Evolutionary conservation across 2,888 invertebrate species (phyloP).

Genomic region (Eupeodes luniger): DNA sequence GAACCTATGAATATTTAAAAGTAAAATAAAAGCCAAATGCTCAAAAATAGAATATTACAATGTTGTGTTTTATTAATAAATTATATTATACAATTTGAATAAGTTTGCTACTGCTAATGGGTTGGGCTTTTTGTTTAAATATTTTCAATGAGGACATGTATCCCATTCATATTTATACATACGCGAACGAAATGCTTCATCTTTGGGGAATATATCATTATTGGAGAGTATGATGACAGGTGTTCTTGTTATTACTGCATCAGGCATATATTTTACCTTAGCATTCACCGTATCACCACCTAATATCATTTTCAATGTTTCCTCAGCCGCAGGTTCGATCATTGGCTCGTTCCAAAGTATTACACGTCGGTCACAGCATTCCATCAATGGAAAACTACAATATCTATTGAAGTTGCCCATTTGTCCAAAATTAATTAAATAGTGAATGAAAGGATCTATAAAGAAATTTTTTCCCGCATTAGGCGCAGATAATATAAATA

Average conservation of each 20-base stretch:
- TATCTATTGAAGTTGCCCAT: conserved; percentile 2
- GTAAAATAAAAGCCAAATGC: too few species aligned
- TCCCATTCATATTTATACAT: accelerated
- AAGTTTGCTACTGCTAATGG: too few species aligned
- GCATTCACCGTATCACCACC: neutral
- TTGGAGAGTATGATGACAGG: neutral
- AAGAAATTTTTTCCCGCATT: neutral
- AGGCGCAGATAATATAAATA: too few species aligned
- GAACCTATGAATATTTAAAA: too few species aligned
- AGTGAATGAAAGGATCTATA: neutral
- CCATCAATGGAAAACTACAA: neutral
- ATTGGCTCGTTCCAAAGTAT: neutral
- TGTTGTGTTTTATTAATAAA: too few species aligned
- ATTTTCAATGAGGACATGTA: too few species aligned
- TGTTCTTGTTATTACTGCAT: neutral
- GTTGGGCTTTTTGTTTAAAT: too few species aligned
- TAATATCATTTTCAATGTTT: neutral
- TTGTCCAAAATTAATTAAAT: neutral
- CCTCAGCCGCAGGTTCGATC: neutral
- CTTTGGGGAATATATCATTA: too few species aligned
- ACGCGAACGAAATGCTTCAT: neutral
- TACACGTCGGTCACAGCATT: neutral
- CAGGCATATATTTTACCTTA: neutral
- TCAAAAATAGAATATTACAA: too few species aligned
- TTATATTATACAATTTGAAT: too few species aligned